phyloP scores from a whole-genome alignment of 1,140 invertebrate species.

The Homalodisca vitripennis region DNA sequence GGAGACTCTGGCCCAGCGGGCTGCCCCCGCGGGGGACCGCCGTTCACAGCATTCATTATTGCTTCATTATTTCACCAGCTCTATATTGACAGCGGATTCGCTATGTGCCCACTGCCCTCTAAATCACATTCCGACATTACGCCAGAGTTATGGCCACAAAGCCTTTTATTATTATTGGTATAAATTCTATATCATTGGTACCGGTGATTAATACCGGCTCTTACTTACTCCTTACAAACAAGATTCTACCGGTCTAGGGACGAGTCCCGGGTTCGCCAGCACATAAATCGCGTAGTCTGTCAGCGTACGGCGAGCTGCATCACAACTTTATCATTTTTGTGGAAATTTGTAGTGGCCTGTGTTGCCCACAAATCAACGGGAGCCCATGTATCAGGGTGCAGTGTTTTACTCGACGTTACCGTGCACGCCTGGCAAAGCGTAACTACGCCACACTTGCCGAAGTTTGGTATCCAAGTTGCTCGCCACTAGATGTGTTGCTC shows the following conservation, averaged over 20 bases:
- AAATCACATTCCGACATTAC: slow-evolving; percentile 2
- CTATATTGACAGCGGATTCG: slow-evolving; percentile 28
- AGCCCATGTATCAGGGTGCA: too few relatives aligned
- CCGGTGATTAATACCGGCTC: background rate
- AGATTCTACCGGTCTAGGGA: background rate
- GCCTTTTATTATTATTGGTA: slow-evolving; percentile 26
- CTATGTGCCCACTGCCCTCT: background rate
- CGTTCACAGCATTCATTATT: slow-evolving; percentile 30
- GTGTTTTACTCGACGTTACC: too few relatives aligned
- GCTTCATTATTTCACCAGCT: slow-evolving; percentile 33
- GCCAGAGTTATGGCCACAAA: background rate
- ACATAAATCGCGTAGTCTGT: background rate
- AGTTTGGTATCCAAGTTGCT: too few relatives aligned
- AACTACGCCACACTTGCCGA: too few relatives aligned
- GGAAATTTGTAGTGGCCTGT: background rate
- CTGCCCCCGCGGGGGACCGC: background rate
- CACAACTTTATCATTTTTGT: background rate
- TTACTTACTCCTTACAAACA: background rate
- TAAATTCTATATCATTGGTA: slow-evolving; percentile 8
- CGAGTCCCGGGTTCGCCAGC: background rate
- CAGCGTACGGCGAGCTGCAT: too few relatives aligned
- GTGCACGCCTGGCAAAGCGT: too few relatives aligned
- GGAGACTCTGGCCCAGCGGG: slow-evolving; percentile 19
- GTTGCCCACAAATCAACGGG: background rate
- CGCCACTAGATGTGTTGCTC: too few relatives aligned